Evolutionary conservation across 2,797 vertebrate genomes (phyloP).

Genomic region (Crenichthys baileyi): DNA sequence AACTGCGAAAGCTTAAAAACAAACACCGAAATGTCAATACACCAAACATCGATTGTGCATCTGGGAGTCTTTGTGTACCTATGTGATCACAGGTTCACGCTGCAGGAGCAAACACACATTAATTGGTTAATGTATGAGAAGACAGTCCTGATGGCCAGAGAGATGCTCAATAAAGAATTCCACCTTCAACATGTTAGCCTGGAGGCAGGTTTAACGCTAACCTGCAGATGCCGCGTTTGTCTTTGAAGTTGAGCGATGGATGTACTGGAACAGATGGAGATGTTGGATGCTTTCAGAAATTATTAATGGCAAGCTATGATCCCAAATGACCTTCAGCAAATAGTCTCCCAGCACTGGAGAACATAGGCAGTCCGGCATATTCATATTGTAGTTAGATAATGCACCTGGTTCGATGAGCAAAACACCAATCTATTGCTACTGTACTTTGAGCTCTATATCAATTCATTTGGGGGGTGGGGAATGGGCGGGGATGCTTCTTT

Average conservation of each 20-base stretch:
- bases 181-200: constrained; percentile 68
- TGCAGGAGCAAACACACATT: constrained; percentile 46
- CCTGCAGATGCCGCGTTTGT: constrained; percentile 75
- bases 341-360: constrained; percentile 70
- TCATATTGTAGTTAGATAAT: constrained; percentile 80
- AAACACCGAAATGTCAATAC: constrained; percentile 23
- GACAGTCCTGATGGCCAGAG: constrained; percentile 53
- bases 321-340: constrained; percentile 84
- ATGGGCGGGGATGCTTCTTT: not conserved
- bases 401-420: constrained; percentile 74
- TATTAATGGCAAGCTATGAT: constrained; percentile 84
- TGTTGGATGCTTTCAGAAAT: constrained; percentile 80
- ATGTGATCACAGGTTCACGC: constrained; percentile 32
- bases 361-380: constrained; percentile 70
- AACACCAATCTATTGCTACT: constrained; percentile 66
- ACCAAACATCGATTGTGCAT: constrained; percentile 6
- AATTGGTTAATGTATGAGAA: constrained; percentile 61
- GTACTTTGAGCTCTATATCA: constrained; percentile 51
- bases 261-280: constrained; percentile 80
- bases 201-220: constrained; percentile 67
- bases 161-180: constrained; percentile 57
- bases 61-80: constrained; percentile 28
- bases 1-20: constrained; percentile 43
- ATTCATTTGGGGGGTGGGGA: constrained; percentile 50
- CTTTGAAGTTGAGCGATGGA: constrained; percentile 76